Evolutionary conservation across 2,888 invertebrate species (phyloP), one percentile per base, ranked within the genome.

Genomic region (Mechanitis mazaeus): DNA sequence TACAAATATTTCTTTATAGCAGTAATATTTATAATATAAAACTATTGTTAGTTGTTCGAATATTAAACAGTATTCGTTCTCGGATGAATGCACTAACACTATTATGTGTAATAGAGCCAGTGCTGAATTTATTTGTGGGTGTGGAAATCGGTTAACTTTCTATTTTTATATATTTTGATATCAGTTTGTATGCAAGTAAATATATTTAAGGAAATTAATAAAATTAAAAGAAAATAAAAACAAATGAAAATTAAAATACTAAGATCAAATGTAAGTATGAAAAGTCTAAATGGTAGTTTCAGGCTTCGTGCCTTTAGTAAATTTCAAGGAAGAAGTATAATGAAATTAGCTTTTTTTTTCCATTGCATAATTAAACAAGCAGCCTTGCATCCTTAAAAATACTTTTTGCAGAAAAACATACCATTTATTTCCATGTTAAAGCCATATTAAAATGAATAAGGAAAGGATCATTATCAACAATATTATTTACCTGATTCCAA

Each of bases 61-160:
- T 55, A 56, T 60, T 56, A 45, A 50, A 42, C 42, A 60, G 56
- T 53, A 60, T 45, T 53, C 45, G 54, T 45, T 28, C 53, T 54
- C 54, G 60, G 56, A 56, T 45, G 33, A 54, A 60, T 9, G 53
- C 56, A 60, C 56, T 38, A 35, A 56, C 56, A 28, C 11, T 45
- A 45, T 54, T 31, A 45, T 54, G 54, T 46, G 31, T 54, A 45
- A 56, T 60, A 60, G 53, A 56, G 33, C 50, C 33, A 42, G 42
- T 42, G 5, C 9, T 20, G 31, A 53, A 53, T 57, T 61, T 33
- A 61, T 61, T 57, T 61, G 54, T 54, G 53, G 11, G 46, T 50
- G n/a, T 46, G 12, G n/a, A 31, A 46, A 56, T 33, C 45, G 56
- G 46, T 46, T 56, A 46, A 46, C 31, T 33, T 2, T 33, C 3